Evolutionary conservation across 2,888 invertebrate genomes (phyloP), one percentile per base, ranked within the genome.

Genomic region (Mesopsocus fuscifrons): DNA sequence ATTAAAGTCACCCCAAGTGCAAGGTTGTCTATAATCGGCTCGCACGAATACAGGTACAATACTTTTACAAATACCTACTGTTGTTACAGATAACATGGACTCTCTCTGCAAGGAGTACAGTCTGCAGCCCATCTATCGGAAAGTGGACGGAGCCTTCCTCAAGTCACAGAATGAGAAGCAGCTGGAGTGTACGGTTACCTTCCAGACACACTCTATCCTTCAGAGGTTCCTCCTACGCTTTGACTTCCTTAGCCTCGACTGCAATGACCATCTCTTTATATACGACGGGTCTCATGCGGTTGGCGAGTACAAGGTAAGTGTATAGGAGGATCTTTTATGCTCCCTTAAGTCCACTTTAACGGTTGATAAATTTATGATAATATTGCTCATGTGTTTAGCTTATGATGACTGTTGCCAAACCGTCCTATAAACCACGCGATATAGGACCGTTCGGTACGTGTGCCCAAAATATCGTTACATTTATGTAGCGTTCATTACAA

Each of bases 201-300:
- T 89, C 65, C 89, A 89, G 66, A 91, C 91, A 52, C 88, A 89
- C 66, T 85, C 88, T 59, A 85, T 91, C 55, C 69, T 89, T 55
- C 91, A 91, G 66, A 72, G 87, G 54, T 91, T 91, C 64, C 89
- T 91, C 85, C 72, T 91, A 55, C 76, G 89, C 56, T 91, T 91
- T 64, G 89, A 91, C 59, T 73, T 82, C 61, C 71, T 91, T 54
- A 84, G 87, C 61, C 70, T 91, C 49, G 91, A 91, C 65, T 91
- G 91, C 66, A 89, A 89, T 60, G 91, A 91, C 64, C 88, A 88
- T 62, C 75, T 91, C 44, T 83, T 78, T 57, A 83, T 91, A 57
- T 91, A 84, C 59, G 91, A 91, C 63, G 89, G 89, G 2, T 88
- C 88, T 13, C 88, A 89, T 58, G 83, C 84, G 40, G 85, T 83